Conservation (phyloP, 2,113 vertebrate genomes). For the Rhinogobius similis region DNA sequence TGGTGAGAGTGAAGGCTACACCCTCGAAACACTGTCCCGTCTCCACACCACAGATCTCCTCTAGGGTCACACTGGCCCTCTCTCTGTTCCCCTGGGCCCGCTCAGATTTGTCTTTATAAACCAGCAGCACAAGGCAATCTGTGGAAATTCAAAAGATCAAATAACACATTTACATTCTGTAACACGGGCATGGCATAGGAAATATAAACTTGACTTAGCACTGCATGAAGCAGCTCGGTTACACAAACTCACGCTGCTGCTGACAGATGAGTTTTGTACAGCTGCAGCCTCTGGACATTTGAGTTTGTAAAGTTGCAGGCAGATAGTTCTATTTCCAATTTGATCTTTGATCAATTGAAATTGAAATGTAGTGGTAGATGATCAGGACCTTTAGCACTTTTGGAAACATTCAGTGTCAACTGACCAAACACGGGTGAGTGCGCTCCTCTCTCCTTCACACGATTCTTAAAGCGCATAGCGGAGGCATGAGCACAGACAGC, state of each 20-base stretch:
- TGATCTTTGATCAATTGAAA: neutral
- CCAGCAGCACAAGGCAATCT: slow-evolving; percentile 93
- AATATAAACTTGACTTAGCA: neutral
- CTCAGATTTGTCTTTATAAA: slow-evolving; percentile 88
- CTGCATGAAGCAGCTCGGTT: neutral
- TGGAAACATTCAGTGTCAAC: slow-evolving; percentile 58
- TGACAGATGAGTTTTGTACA: neutral
- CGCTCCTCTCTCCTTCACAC: slow-evolving; percentile 19
- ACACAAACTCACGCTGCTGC: neutral
- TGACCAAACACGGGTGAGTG: slow-evolving; percentile 59
- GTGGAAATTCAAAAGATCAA: slow-evolving; percentile 25
- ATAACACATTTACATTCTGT: neutral
- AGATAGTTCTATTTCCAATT: neutral
- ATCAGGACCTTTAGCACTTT: slow-evolving; percentile 41
- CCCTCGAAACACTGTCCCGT: slow-evolving; percentile 85
- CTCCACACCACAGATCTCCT: slow-evolving; percentile 94
- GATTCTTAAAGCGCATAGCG: slow-evolving; percentile 41
- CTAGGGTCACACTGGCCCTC: slow-evolving; percentile 84
- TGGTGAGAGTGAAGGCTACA: slow-evolving; percentile 82
- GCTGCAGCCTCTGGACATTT: neutral
- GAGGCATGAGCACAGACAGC: slow-evolving; percentile 63
- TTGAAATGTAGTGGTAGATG: slow-evolving; percentile 42
- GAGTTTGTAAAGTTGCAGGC: neutral
- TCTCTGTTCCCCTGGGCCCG: slow-evolving; percentile 84
- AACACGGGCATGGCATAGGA: neutral